Percentiles rank a stretch among this genome's conserved stretches.
Conservation (phyloP, 2,113 vertebrate genomes). For the Corydoras maculifer region DNA sequence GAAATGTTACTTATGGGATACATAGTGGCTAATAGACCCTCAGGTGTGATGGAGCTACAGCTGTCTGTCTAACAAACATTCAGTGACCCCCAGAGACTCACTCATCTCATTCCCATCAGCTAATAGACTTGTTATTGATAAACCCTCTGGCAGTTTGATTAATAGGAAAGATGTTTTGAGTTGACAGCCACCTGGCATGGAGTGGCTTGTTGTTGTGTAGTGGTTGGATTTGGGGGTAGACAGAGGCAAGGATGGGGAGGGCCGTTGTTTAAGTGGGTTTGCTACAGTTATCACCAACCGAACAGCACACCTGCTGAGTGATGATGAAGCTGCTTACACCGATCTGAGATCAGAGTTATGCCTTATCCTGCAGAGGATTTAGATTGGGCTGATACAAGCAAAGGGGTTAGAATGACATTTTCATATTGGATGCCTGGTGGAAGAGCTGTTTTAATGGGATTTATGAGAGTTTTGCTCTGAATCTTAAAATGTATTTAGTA, state of each 20-base stretch:
- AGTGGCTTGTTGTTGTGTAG: constrained; percentile 48
- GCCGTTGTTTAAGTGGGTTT: constrained; percentile 29
- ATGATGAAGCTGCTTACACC: constrained; percentile 10
- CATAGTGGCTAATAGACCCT: background rate
- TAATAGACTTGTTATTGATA: constrained; percentile 75
- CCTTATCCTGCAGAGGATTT: constrained; percentile 6
- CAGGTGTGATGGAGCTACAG: constrained; percentile 53
- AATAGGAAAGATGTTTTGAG: constrained; percentile 52
- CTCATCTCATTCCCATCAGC: constrained; percentile 51
- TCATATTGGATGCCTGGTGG: constrained; percentile 1
- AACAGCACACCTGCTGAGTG: constrained; percentile 33
- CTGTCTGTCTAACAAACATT: constrained; percentile 67
- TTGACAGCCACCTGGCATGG: constrained; percentile 65
- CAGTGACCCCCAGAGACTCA: constrained; percentile 60
- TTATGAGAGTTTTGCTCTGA: background rate
- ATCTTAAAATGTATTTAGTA: background rate
- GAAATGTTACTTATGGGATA: constrained; percentile 22
- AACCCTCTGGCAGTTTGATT: constrained; percentile 66
- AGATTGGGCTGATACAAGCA: background rate
- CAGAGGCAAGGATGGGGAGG: constrained; percentile 4
- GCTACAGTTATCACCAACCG: constrained; percentile 33
- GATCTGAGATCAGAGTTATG: constrained; percentile 17
- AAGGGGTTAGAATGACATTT: constrained; percentile 1
- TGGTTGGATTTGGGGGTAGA: constrained; percentile 25
- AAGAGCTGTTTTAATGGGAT: background rate